Percentiles rank a stretch among this genome's conserved stretches.
phyloP scores from a whole-genome alignment of 2,888 invertebrate genomes.

The Caenorhabditis angaria region DNA sequence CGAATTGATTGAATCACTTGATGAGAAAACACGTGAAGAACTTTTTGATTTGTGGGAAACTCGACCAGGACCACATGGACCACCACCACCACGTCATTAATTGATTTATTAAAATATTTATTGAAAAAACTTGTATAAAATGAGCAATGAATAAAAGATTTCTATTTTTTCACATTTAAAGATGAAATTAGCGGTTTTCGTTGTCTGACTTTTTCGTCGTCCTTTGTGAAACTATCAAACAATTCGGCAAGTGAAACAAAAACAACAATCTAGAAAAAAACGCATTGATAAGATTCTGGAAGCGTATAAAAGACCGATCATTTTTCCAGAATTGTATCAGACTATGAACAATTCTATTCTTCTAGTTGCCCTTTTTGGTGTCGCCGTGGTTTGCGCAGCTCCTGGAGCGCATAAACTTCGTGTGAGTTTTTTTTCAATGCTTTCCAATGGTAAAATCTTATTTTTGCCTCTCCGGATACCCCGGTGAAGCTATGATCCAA shows the following conservation, averaged over 20 bases:
- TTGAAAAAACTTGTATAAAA: not conserved
- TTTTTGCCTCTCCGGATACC: not conserved
- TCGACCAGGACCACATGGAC: constrained; percentile 34
- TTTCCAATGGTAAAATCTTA: not conserved
- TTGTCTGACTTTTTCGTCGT: no score
- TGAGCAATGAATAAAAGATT: not conserved
- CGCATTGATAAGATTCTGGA: not conserved
- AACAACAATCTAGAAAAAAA: not conserved
- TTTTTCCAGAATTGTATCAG: not conserved
- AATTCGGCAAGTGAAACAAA: not conserved
- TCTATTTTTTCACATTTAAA: constrained; percentile 1
- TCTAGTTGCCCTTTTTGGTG: not conserved
- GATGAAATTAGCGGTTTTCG: no score
- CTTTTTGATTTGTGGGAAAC: constrained; percentile 49
- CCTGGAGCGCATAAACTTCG: no score
- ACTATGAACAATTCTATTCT: not conserved
- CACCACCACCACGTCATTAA: constrained; percentile 20
- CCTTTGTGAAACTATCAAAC: no score
- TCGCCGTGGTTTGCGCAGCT: no score
- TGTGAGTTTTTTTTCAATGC: not conserved
- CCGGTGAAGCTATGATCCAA: not conserved
- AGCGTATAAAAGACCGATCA: not conserved
- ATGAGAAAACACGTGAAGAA: constrained; percentile 47
- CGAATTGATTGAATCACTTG: constrained; percentile 44
- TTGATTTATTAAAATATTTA: not conserved